These are phyloP conservation scores for Sparidentex hasta DNA, from an alignment of 2,797 vertebrate genomes.

Conservation along the genomic window DNA sequence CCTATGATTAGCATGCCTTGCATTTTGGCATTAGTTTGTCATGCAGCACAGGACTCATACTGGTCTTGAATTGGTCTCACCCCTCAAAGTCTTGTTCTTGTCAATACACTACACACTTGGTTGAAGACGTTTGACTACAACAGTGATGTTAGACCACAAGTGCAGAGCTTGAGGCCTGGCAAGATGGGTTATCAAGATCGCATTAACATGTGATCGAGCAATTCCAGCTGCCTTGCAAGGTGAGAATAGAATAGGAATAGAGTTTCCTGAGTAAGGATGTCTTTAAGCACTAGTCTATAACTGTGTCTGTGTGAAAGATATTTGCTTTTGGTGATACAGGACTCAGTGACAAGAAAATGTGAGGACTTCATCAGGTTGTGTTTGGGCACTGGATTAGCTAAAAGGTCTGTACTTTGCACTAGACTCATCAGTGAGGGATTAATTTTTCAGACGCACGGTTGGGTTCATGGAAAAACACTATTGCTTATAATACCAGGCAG, in stretches of 20 bases:
- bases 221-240: too few relatives aligned
- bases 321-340: neutral
- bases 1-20: too few relatives aligned
- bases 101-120: too few relatives aligned
- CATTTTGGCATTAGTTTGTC: too few relatives aligned
- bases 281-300: constrained; percentile 3
- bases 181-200: too few relatives aligned
- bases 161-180: too few relatives aligned
- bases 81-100: too few relatives aligned
- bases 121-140: too few relatives aligned
- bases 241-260: constrained; percentile 1
- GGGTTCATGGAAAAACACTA: constrained; percentile 2
- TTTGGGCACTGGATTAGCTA: constrained; percentile 4
- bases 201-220: too few relatives aligned
- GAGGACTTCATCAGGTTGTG: constrained; percentile 5
- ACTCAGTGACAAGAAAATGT: neutral
- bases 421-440: constrained; percentile 37
- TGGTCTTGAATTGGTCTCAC: too few relatives aligned
- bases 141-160: too few relatives aligned
- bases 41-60: too few relatives aligned
- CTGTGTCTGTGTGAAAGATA: neutral
- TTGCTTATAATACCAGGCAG: constrained; percentile 35
- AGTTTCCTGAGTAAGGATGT: neutral
- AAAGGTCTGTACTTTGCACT: constrained; percentile 15
- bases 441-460: neutral